Base-by-base conservation (phyloP, 2,888 invertebrate species). In the Shargacucullia verbasci region DNA sequence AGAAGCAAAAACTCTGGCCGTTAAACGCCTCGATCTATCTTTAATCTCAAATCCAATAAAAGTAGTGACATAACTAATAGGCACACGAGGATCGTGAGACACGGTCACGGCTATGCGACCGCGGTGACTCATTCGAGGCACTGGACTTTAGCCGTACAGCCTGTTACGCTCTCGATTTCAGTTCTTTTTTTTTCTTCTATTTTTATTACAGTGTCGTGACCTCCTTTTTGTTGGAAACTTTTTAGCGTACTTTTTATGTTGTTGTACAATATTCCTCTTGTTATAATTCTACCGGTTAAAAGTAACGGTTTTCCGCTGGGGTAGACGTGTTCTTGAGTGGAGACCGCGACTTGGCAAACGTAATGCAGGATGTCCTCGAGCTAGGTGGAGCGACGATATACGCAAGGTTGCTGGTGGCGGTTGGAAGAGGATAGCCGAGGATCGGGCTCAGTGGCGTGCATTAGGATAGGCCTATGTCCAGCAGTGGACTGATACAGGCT, bases 91-190 rank as follows among this genome's bases (percentile, higher is more conserved):
- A 66, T 73, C 70, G 79, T 78, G 76, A 70, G 54, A 50, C 74
- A 73, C 61, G 69, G 79, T 78, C 77, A 76, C 59, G 78, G 72
- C 49, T 76, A 59, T 46, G 29, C 58, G 53, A 44, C 55, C 59
- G 25, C 65, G 20, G 49, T 55, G 76, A 76, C 57, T 78, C 74
- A 78, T 11, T 52, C 46, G 66, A 67, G 56, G 58, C 65, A 68
- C 57, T 76, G 76, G 76, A 78, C 78, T 75, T 78, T 70, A 62
- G 29, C 39, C 9, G 9, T 67, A 38, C 57, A 54, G 77, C 60
- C 64, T 62, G 69, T 64, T 77, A 66, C 75, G 78, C 76, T 77
- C 72, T 76, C 76, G 75, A 72, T 76, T 76, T 76, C 78, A 67
- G 14, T 34, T 27, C 33, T 37, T 70, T 67, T 76, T n/a, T 75